Percentiles rank a stretch among this genome's conserved stretches.
Evolutionary conservation across 2,113 vertebrate species (phyloP).

Genomic region (Corythaixoides concolor): DNA sequence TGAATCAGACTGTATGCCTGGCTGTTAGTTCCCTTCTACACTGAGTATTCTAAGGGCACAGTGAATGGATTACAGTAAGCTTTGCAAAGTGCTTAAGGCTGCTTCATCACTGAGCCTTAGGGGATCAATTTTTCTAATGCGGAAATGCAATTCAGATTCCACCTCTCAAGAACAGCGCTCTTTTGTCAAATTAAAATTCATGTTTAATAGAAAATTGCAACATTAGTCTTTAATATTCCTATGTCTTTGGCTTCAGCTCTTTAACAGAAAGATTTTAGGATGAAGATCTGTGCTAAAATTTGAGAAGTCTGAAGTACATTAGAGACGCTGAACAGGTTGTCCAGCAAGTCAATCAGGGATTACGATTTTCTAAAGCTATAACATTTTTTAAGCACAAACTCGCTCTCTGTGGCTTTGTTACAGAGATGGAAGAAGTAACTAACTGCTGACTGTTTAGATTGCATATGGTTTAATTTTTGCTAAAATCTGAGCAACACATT

Average conservation of each 20-base stretch:
- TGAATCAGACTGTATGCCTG: neutral
- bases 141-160: neutral
- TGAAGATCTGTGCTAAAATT: neutral
- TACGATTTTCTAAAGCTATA: neutral
- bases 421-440: neutral
- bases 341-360: neutral
- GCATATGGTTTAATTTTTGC: neutral
- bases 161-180: neutral
- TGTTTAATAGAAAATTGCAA: conserved; percentile 1
- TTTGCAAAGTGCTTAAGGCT: neutral
- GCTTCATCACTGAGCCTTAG: neutral
- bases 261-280: neutral
- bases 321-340: neutral
- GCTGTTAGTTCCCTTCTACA: neutral
- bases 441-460: neutral
- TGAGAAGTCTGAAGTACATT: neutral
- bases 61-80: conserved; percentile 4
- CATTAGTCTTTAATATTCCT: neutral
- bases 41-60: neutral
- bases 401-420: neutral
- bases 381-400: neutral
- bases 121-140: neutral
- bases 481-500: neutral
- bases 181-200: conserved; percentile 24
- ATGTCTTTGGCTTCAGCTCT: neutral